A percentile compares a stretch with the other conserved stretches of the same genome.
These are phyloP conservation scores for Trichonephila clavata DNA, from an alignment of 1,140 invertebrate species.

Conservation along the genomic window DNA sequence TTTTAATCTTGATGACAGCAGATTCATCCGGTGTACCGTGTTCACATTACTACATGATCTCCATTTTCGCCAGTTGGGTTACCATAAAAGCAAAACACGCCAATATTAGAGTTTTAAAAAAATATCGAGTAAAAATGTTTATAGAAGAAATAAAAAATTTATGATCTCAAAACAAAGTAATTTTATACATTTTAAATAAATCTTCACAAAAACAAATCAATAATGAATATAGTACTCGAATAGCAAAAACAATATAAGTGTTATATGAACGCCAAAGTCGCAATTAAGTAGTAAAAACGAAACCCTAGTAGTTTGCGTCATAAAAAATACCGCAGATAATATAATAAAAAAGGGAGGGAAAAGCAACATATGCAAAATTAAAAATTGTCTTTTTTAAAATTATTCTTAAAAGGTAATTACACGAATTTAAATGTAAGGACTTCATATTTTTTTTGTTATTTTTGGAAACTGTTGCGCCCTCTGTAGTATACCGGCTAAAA, in stretches of 20 bases:
- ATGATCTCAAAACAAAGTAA: neutral
- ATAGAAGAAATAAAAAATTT: neutral
- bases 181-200: neutral
- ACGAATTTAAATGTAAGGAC: neutral
- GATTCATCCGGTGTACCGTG: conserved; percentile 56
- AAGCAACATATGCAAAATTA: neutral
- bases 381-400: neutral
- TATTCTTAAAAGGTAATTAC: neutral
- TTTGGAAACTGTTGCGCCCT: conserved; percentile 49
- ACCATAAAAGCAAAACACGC: conserved; percentile 31
- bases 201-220: neutral
- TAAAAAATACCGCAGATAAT: conserved; percentile 4
- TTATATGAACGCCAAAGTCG: neutral
- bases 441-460: neutral
- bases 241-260: neutral
- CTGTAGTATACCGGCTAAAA: conserved; percentile 59
- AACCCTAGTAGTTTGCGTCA: neutral
- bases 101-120: conserved; percentile 1
- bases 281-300: conserved; percentile 5
- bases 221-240: neutral
- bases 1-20: conserved; percentile 12
- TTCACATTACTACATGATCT: conserved; percentile 30
- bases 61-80: conserved; percentile 58
- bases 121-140: neutral
- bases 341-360: neutral